Conservation (phyloP, 2,797 vertebrate genomes). For the Trachurus trachurus region DNA sequence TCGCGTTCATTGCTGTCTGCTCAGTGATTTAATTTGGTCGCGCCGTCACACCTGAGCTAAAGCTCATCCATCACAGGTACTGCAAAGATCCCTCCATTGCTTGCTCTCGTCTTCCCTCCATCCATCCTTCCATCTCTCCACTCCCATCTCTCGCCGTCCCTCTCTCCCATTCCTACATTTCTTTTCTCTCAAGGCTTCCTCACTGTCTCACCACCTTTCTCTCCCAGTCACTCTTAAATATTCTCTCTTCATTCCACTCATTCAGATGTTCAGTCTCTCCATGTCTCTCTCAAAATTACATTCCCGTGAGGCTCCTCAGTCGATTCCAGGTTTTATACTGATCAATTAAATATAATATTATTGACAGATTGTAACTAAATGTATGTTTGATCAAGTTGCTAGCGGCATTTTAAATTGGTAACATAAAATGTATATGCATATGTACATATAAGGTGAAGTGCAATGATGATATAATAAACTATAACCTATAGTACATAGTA, state of each 20-base stretch:
- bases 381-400: background rate
- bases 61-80: conserved; percentile 81
- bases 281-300: background rate
- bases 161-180: conserved; percentile 1
- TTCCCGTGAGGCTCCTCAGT: background rate
- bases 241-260: conserved; percentile 16
- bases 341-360: background rate
- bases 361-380: too few relatives aligned
- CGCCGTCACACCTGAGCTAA: conserved; percentile 81
- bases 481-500: too few relatives aligned
- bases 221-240: conserved; percentile 28
- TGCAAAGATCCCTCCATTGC: conserved; percentile 54
- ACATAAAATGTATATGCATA: background rate
- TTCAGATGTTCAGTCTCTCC: conserved; percentile 13
- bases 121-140: conserved; percentile 30
- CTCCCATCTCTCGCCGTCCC: conserved; percentile 26
- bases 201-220: conserved; percentile 18
- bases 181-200: conserved; percentile 35
- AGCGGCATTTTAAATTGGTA: background rate
- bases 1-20: conserved; percentile 80
- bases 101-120: conserved; percentile 14
- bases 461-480: too few relatives aligned
- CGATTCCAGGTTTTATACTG: background rate
- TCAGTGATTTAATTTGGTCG: conserved; percentile 82
- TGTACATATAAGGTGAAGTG: background rate